A percentile compares a stretch with the other conserved stretches of the same genome.
phyloP scores from a whole-genome alignment of 1,140 invertebrate species.

The Tachypleus tridentatus region DNA sequence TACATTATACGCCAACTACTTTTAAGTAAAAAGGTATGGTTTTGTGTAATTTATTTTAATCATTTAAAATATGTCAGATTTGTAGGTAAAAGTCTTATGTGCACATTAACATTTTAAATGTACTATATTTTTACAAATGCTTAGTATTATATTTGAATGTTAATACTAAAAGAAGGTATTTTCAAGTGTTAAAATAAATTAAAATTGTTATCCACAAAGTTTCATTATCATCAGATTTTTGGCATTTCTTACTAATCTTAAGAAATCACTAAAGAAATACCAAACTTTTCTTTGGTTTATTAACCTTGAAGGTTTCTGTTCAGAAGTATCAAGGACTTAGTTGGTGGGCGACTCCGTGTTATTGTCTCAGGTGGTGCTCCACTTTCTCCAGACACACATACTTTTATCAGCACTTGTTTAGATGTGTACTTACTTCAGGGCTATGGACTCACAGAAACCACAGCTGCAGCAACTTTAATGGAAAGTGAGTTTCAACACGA shows the following conservation, averaged over 20 bases:
- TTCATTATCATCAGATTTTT: background rate
- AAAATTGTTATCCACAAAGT: background rate
- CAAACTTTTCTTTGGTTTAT: background rate
- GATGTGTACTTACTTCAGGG: slow-evolving; percentile 84
- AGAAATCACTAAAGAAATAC: background rate
- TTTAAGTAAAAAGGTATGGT: background rate
- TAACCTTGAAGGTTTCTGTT: slow-evolving; percentile 52
- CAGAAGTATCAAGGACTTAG: slow-evolving; percentile 55
- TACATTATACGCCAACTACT: background rate
- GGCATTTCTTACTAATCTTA: background rate
- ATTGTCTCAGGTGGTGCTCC: slow-evolving; percentile 90
- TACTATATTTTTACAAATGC: no score
- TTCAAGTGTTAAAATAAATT: background rate
- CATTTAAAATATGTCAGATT: no score
- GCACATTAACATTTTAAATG: no score
- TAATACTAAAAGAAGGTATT: slow-evolving; percentile 6
- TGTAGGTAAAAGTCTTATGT: no score
- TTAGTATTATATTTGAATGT: background rate
- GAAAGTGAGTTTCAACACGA: slow-evolving; percentile 24
- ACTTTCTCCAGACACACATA: slow-evolving; percentile 87
- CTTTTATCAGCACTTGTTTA: slow-evolving; percentile 84
- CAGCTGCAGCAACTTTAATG: slow-evolving; percentile 23
- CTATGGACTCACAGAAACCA: slow-evolving; percentile 34
- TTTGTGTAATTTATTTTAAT: no score
- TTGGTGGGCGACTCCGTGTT: slow-evolving; percentile 75